Evolutionary conservation across 1,140 invertebrate species (phyloP).

Genomic region (Thalassaphorura encarpata): DNA sequence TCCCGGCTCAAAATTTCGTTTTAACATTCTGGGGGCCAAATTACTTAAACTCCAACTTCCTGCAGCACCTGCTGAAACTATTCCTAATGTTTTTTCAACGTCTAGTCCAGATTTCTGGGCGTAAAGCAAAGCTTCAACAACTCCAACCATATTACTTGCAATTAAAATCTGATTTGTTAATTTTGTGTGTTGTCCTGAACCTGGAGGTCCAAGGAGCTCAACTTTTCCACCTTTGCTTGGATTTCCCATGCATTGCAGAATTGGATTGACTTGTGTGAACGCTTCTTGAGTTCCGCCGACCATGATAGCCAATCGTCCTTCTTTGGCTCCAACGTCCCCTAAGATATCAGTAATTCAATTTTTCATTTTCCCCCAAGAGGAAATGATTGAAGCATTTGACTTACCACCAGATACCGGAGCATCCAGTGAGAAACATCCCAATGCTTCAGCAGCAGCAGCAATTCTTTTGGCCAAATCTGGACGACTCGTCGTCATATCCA

Average conservation of each 20-base stretch:
- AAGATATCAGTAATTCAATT: background rate
- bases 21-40: slow-evolving; percentile 14
- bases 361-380: background rate
- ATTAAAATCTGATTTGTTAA: slow-evolving; percentile 22
- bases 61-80: slow-evolving; percentile 15
- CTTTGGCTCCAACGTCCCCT: slow-evolving; percentile 17
- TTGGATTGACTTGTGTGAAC: slow-evolving; percentile 9
- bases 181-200: slow-evolving; percentile 20
- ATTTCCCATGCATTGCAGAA: slow-evolving; percentile 20
- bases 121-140: slow-evolving; percentile 18
- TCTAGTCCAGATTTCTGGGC: slow-evolving; percentile 17
- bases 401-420: slow-evolving; percentile 20
- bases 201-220: slow-evolving; percentile 7
- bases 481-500: slow-evolving; percentile 20
- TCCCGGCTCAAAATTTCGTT: slow-evolving; percentile 17
- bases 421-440: slow-evolving; percentile 7
- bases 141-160: slow-evolving; percentile 14
- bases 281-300: slow-evolving; percentile 3
- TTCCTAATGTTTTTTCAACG: slow-evolving; percentile 12
- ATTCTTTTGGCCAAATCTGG: slow-evolving; percentile 14
- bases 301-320: slow-evolving; percentile 17
- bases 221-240: slow-evolving; percentile 20
- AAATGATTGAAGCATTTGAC: background rate
- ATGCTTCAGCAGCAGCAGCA: background rate
- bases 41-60: slow-evolving; percentile 18